Conservation (phyloP, 2,888 invertebrate genomes). For the Pseudococcus longispinus region DNA sequence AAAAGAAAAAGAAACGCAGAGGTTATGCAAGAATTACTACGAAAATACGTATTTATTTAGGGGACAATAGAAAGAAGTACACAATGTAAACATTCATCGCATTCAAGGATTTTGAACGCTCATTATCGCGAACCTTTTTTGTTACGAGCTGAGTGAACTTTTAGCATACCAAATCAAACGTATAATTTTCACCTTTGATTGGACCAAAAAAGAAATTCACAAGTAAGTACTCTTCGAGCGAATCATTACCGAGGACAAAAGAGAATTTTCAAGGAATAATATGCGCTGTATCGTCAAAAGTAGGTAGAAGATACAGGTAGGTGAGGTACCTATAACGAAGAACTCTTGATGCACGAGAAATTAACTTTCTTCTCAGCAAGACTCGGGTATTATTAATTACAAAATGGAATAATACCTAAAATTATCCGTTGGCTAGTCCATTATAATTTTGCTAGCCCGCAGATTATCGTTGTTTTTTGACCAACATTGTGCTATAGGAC, state of each 20-base stretch:
- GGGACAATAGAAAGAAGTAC: constrained; percentile 27
- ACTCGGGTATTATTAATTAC: background rate
- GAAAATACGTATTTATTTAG: constrained; percentile 17
- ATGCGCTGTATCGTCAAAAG: too few relatives aligned
- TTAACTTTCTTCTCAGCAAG: constrained; percentile 9
- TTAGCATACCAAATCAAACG: constrained; percentile 2
- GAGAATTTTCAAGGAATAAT: background rate
- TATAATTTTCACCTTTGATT: constrained; percentile 17
- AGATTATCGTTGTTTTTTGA: background rate
- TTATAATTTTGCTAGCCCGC: background rate
- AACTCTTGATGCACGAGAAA: background rate
- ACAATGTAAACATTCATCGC: constrained; percentile 3
- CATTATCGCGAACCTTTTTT: background rate
- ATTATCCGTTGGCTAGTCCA: background rate
- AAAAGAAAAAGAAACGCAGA: background rate
- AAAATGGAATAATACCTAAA: background rate
- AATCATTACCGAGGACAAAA: background rate
- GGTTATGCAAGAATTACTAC: constrained; percentile 26
- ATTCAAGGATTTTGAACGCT: constrained; percentile 25
- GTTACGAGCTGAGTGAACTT: background rate
- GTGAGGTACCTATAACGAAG: background rate
- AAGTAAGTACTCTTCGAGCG: background rate
- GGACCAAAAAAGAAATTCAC: background rate
- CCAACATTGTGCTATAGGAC: background rate
- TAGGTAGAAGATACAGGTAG: background rate